These are phyloP conservation scores for Trissolcus basalis DNA, from an alignment of 1,140 invertebrate genomes.

Conservation along the genomic window DNA sequence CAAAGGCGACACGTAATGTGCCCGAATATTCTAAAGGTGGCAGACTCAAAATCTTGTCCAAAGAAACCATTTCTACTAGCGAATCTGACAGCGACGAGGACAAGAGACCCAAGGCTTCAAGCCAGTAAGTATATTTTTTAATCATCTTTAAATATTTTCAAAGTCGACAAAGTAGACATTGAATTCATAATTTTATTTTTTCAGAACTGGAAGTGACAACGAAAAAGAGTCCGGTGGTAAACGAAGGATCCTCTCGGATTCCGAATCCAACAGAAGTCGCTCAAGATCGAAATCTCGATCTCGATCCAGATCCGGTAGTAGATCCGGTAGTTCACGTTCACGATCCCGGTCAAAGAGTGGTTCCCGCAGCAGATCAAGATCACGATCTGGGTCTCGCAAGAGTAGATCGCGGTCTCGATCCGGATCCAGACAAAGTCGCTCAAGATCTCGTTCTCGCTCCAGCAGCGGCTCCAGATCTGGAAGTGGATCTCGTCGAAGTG, in stretches of 20 bases:
- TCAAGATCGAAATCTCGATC: constrained; percentile 67
- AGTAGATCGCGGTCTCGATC: constrained; percentile 47
- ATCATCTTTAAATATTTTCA: not conserved
- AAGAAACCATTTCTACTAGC: constrained; percentile 95
- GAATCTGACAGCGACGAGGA: constrained; percentile 90
- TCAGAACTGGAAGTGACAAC: constrained; percentile 77
- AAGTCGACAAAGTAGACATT: not conserved
- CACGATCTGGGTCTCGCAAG: constrained; percentile 56
- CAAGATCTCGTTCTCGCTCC: constrained; percentile 67
- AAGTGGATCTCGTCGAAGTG: constrained; percentile 63
- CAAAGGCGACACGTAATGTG: constrained; percentile 61
- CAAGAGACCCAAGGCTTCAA: constrained; percentile 78
- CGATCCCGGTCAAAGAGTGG: constrained; percentile 61
- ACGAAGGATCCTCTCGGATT: constrained; percentile 74
- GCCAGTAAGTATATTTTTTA: constrained; percentile 73
- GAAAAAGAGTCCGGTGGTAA: constrained; percentile 72
- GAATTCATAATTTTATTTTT: not conserved
- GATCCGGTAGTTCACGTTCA: constrained; percentile 54
- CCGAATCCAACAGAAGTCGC: constrained; percentile 66
- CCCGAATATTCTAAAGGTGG: constrained; percentile 86
- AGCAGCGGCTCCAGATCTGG: constrained; percentile 60
- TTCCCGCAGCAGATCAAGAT: constrained; percentile 70
- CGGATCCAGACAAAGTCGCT: constrained; percentile 39
- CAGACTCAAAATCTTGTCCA: constrained; percentile 90
- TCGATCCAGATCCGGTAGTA: constrained; percentile 57